These are phyloP conservation scores for Allophyes oxyacanthae DNA, from an alignment of 2,888 invertebrate genomes.

Conservation along the genomic window DNA sequence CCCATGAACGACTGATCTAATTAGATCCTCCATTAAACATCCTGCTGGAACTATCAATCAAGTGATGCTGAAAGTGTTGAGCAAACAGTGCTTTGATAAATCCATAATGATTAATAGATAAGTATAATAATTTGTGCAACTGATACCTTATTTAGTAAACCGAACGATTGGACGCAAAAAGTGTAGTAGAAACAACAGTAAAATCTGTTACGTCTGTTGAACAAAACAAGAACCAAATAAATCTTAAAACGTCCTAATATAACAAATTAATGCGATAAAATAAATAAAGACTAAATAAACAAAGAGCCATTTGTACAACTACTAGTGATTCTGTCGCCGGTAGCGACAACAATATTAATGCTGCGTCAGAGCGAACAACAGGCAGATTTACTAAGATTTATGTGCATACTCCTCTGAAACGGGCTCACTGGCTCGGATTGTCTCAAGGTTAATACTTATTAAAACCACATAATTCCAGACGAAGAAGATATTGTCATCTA, in stretches of 20 bases:
- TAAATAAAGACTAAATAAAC: conserved; percentile 47
- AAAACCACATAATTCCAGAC: conserved; percentile 46
- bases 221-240: conserved; percentile 30
- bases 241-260: conserved; percentile 33
- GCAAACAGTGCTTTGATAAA: too few relatives aligned
- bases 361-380: conserved; percentile 61
- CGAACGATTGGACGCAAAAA: too few relatives aligned
- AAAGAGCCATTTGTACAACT: conserved; percentile 52
- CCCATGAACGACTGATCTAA: conserved; percentile 65
- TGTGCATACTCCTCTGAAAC: conserved; percentile 69
- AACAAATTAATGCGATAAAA: conserved; percentile 47
- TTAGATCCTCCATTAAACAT: conserved; percentile 44
- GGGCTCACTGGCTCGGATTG: conserved; percentile 63
- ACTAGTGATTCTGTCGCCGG: conserved; percentile 54
- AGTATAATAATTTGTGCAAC: too few relatives aligned
- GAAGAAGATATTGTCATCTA: conserved; percentile 24
- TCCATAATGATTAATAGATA: too few relatives aligned
- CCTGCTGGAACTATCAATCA: conserved; percentile 3
- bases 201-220: conserved; percentile 15
- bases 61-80: background rate
- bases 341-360: conserved; percentile 61
- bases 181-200: background rate
- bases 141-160: too few relatives aligned
- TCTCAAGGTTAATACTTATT: conserved; percentile 71
- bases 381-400: conserved; percentile 77